These are phyloP conservation scores for Hirtodrosophila confusa DNA, from an alignment of 2,888 invertebrate species.

Conservation along the genomic window DNA sequence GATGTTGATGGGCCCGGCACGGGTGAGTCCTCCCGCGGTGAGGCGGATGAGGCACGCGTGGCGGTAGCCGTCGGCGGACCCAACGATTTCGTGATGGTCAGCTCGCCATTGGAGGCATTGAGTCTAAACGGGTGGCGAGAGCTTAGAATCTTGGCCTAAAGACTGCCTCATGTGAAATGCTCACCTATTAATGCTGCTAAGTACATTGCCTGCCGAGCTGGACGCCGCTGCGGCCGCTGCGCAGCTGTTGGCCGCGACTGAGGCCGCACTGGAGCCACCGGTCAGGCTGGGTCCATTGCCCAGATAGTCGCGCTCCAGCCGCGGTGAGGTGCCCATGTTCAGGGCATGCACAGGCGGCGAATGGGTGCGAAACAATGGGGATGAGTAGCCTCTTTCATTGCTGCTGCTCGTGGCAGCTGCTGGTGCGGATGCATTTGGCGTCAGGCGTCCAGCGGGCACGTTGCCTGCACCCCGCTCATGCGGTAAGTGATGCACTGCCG, in stretches of 20 bases:
- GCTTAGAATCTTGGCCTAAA: background rate
- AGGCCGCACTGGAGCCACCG: constrained; percentile 29
- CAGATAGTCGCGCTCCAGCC: constrained; percentile 77
- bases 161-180: background rate
- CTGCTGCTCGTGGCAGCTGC: constrained; percentile 37
- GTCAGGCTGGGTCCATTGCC: constrained; percentile 76
- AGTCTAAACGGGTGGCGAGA: constrained; percentile 85
- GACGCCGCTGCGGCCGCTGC: constrained; percentile 51
- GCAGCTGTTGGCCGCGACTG: constrained; percentile 51
- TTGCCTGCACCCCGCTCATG: constrained; percentile 39
- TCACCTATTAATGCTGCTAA: constrained; percentile 89
- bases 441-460: constrained; percentile 42
- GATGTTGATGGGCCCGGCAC: constrained; percentile 73
- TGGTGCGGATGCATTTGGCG: constrained; percentile 56
- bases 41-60: constrained; percentile 72
- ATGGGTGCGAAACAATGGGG: constrained; percentile 73
- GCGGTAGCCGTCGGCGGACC: constrained; percentile 84
- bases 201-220: constrained; percentile 83
- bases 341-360: constrained; percentile 65
- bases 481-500: constrained; percentile 40
- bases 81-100: constrained; percentile 92
- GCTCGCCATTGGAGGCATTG: constrained; percentile 91
- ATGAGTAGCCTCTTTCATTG: constrained; percentile 81
- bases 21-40: constrained; percentile 74
- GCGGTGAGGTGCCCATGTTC: constrained; percentile 74